phyloP scores from a whole-genome alignment of 2,888 invertebrate genomes.

The Adineta ricciae region DNA sequence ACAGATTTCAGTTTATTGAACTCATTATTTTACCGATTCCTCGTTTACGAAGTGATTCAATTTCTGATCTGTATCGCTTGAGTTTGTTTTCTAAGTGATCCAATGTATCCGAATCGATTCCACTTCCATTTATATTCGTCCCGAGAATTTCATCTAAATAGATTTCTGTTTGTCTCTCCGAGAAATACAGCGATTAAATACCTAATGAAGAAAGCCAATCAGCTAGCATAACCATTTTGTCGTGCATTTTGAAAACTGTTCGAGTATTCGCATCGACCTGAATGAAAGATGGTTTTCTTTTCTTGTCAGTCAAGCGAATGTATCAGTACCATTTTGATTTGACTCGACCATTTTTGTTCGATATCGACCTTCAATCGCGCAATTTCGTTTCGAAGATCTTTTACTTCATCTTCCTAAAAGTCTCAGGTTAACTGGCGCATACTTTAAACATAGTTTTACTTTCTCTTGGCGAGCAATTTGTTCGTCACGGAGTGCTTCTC shows the following conservation, averaged over 20 bases:
- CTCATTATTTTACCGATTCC: neutral
- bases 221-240: conserved; percentile 9
- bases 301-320: no score
- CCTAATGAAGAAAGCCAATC: neutral
- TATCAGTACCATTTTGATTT: neutral
- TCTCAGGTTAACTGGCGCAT: neutral
- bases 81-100: conserved; percentile 9
- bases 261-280: conserved; percentile 1
- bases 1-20: no score
- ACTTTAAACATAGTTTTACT: neutral
- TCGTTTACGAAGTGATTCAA: neutral
- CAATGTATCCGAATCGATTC: neutral
- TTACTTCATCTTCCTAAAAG: neutral
- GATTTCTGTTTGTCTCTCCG: no score
- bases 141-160: neutral
- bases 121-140: neutral
- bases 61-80: neutral
- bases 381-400: neutral
- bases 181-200: no score
- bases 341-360: conserved; percentile 8
- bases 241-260: neutral
- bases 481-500: neutral
- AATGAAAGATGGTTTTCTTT: no score
- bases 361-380: neutral
- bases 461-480: neutral